Conservation (phyloP, 2,113 vertebrate genomes). For the Dasyurus viverrinus region DNA sequence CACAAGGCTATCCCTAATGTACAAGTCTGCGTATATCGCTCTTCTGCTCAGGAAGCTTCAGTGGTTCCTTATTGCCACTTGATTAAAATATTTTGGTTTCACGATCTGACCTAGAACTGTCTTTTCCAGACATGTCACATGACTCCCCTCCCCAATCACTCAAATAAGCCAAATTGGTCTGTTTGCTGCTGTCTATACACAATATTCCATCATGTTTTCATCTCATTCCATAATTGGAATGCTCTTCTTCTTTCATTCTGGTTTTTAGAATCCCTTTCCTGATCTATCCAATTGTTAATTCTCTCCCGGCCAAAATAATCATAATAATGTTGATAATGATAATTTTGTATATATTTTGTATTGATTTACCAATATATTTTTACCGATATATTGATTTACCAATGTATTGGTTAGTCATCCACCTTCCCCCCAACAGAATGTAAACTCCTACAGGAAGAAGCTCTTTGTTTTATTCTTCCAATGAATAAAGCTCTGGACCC, state of each 20-base stretch:
- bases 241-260: too few species aligned
- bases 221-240: background rate
- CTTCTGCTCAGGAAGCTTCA: background rate
- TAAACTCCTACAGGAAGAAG: too few species aligned
- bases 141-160: background rate
- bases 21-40: background rate
- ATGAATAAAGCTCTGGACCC: too few species aligned
- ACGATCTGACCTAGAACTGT: background rate
- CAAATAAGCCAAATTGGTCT: background rate
- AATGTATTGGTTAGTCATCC: background rate
- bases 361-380: background rate
- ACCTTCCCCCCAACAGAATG: too few species aligned
- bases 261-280: too few species aligned
- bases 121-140: background rate
- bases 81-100: background rate
- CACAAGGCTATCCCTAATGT: background rate
- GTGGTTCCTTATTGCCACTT: background rate
- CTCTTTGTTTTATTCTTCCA: too few species aligned
- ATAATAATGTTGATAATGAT: background rate
- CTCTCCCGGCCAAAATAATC: background rate
- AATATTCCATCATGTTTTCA: background rate
- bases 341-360: too few species aligned
- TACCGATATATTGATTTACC: background rate
- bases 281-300: too few species aligned
- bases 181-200: background rate